phyloP scores from a whole-genome alignment of 2,113 vertebrate genomes.

The Nannospalax galili region DNA sequence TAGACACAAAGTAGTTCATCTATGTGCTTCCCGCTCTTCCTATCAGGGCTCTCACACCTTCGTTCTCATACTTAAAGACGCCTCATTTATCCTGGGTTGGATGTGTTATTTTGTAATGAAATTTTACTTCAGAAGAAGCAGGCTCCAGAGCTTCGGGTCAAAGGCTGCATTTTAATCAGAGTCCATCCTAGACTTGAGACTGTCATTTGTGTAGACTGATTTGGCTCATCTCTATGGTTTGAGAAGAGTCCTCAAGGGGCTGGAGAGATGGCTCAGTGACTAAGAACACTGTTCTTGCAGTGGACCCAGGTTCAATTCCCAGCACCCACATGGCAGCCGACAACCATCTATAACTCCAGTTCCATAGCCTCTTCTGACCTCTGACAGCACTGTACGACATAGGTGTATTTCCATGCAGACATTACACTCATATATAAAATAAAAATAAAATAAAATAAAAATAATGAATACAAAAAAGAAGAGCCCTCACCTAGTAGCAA shows the following conservation, averaged over 20 bases:
- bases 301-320: too few relatives aligned
- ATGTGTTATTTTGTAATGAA: constrained; percentile 28
- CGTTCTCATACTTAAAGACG: not conserved
- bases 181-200: not conserved
- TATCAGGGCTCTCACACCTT: not conserved
- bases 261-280: too few relatives aligned
- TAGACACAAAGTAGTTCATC: not conserved
- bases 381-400: too few relatives aligned
- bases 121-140: constrained; percentile 7
- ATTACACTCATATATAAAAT: too few relatives aligned
- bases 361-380: too few relatives aligned
- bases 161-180: constrained; percentile 3
- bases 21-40: not conserved
- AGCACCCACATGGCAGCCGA: too few relatives aligned
- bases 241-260: too few relatives aligned
- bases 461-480: not conserved
- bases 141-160: not conserved
- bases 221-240: not conserved
- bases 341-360: too few relatives aligned
- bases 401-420: too few relatives aligned
- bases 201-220: constrained; percentile 2
- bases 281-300: too few relatives aligned
- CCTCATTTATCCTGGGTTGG: not conserved
- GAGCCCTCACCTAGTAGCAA: not conserved
- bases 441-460: too few relatives aligned